Base-by-base conservation (phyloP, 2,797 vertebrate genomes). In the Cryptoprocta ferox region DNA sequence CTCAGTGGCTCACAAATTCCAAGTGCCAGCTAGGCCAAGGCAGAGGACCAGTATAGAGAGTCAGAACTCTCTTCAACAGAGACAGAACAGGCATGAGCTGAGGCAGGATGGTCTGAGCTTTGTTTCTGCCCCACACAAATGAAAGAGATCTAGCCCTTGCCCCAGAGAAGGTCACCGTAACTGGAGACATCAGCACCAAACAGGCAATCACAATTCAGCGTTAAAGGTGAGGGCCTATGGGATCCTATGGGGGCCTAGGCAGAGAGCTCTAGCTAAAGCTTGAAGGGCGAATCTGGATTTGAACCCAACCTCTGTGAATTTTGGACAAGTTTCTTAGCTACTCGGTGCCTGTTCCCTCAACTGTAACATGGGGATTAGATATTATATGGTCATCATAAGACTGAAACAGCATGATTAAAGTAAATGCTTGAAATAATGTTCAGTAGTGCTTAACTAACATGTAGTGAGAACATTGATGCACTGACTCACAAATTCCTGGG, bases 141-240 rank as follows among this genome's bases (percentile, higher is more conserved):
- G 61, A 76, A 32, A 24, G 15, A 5, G 13, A 28, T 45, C 39
- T 15, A 68, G 35, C 5, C 32, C 42, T 45, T n/a, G 26, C 28
- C 76, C 89, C 0, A 6, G n/a, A 75, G 79, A 63, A 56, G 63
- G 21, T 39, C 80, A 30, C n/a, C 0, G 2, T 6, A 30, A 42
- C 5, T 8, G 45, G 42, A 39, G 12, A 84, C 39, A 16, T 48
- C 12, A 48, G 53, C 19, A 63, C 28, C 9, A 16, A 32, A 76
- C 3, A 37, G 21, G 10, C n/a, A 11, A n/a, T 48, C 7, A 7
- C 7, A 73, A 2, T 50, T 92, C n/a, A 61, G 0, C 0, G 1
- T 11, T 82, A 42, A 45, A 73, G 59, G n/a, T 24, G 89, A 78
- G 48, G 30, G 66, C 50, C 71, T 70, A 0, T 15, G 18, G 19